Evolutionary conservation across 2,888 invertebrate species (phyloP), one percentile per base, ranked within the genome.

Genomic region (Arctia plantaginis): DNA sequence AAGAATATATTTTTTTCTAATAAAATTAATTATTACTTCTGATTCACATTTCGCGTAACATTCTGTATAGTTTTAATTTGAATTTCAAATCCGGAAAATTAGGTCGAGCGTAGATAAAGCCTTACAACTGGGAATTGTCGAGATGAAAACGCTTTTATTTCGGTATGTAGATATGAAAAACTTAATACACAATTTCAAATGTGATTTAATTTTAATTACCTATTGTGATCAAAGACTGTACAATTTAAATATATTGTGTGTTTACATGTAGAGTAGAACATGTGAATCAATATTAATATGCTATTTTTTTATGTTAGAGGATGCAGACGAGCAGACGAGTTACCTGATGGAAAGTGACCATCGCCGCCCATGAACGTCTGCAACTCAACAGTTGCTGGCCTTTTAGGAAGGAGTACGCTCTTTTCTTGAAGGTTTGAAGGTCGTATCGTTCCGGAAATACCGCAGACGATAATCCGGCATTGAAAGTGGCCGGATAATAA

Each of bases 71-170:
- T 83, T 83, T 79, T 79, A 84, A 85, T 86, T 86, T 83, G 78
- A 82, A 86, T 80, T 85, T 81, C 78, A 84, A 83, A 85, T 83
- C 75, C 73, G 66, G 62, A 35, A 77, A 84, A 83, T 82, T 82
- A 80, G 85, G 83, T 86, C 83, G 80, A 68, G 79, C 76, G 78
- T 86, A 80, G 78, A 78, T 82, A 76, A 72, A 81, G 77, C 74
- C 76, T 73, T 72, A 73, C 73, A 66, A 71, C 71, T 73, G 80
- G 77, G 76, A 80, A 69, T 67, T 66, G 71, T 51, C 47, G 72
- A 71, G 77, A 78, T 82, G 71, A 82, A 82, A 83, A 82, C 59
- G 79, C 77, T 59, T 82, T 82, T 83, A 84, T 85, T 79, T 76
- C 66, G 23, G 67, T 66, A 71, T 68, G 70, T 51, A 35, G 23